Percentiles rank a stretch among this genome's conserved stretches.
These are phyloP conservation scores for Caloenas nicobarica DNA, from an alignment of 2,113 vertebrate genomes.

Conservation along the genomic window DNA sequence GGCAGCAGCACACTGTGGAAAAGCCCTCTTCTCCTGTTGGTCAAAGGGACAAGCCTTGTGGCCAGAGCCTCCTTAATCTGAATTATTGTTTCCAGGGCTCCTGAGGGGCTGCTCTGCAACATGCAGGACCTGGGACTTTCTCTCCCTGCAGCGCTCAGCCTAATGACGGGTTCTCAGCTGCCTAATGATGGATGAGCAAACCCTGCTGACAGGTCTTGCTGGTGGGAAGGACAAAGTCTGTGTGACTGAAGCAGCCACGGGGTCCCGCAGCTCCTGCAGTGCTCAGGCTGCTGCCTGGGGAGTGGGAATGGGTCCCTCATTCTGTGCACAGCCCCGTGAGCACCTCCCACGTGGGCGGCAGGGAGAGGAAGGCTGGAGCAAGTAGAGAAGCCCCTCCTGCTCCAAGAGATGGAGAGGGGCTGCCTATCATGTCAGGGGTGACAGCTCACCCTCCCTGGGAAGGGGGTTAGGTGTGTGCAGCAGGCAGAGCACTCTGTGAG, in stretches of 20 bases:
- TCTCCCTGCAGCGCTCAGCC: too few relatives aligned
- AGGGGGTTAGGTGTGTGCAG: constrained; percentile 35
- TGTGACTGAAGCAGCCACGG: neutral
- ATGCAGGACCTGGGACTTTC: neutral
- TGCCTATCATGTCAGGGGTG: neutral
- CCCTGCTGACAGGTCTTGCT: neutral
- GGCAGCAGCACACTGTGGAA: neutral
- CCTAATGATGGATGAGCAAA: neutral
- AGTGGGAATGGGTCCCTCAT: neutral
- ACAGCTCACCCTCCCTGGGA: neutral
- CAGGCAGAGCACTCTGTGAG: constrained; percentile 43
- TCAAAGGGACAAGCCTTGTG: accelerated
- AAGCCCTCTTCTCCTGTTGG: neutral
- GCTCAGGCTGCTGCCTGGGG: accelerated
- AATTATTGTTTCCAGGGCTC: neutral
- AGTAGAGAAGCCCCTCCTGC: neutral
- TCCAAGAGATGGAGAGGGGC: neutral
- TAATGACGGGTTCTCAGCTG: neutral
- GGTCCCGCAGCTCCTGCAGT: accelerated
- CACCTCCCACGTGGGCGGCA: neutral
- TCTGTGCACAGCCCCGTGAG: neutral
- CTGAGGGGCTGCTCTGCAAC: neutral
- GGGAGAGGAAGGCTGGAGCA: neutral
- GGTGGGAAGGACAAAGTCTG: neutral
- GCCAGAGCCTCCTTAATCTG: neutral